These are phyloP conservation scores for Stenodema calcarata DNA, from an alignment of 2,888 invertebrate genomes.

Conservation along the genomic window DNA sequence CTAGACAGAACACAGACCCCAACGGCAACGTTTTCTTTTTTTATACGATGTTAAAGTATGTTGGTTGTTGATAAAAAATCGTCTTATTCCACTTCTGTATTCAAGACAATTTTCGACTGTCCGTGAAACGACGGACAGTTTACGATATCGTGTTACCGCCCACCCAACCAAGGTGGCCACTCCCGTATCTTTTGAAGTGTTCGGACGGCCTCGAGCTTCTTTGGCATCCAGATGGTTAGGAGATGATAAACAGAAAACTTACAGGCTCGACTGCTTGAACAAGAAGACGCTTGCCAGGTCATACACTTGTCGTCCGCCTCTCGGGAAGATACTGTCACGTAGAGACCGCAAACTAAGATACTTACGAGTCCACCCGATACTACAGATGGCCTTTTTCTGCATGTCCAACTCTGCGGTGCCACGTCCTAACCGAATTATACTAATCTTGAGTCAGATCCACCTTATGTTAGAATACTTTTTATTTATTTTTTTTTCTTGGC, in stretches of 20 bases:
- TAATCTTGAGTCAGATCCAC: neutral
- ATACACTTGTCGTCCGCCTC: neutral
- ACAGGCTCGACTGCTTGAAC: neutral
- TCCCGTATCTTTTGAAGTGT: neutral
- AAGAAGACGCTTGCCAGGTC: neutral
- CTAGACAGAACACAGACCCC: too few species aligned
- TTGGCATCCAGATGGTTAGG: neutral
- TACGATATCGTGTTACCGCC: neutral
- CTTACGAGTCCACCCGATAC: neutral
- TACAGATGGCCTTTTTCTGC: neutral
- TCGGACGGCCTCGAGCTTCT: neutral
- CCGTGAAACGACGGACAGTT: neutral
- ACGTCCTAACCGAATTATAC: neutral
- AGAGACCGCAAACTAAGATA: neutral
- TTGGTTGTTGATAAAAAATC: too few species aligned
- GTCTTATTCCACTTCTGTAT: neutral
- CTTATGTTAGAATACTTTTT: neutral
- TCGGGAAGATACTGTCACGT: neutral
- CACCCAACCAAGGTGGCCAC: neutral
- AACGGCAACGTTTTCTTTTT: too few species aligned
- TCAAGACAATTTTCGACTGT: neutral
- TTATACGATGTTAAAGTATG: too few species aligned
- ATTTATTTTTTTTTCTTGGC: neutral
- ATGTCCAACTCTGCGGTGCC: neutral
- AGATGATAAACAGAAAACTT: neutral